Percentiles rank a stretch among this genome's conserved stretches.
phyloP scores from a whole-genome alignment of 2,113 vertebrate genomes.

The Pangasianodon gigas region DNA sequence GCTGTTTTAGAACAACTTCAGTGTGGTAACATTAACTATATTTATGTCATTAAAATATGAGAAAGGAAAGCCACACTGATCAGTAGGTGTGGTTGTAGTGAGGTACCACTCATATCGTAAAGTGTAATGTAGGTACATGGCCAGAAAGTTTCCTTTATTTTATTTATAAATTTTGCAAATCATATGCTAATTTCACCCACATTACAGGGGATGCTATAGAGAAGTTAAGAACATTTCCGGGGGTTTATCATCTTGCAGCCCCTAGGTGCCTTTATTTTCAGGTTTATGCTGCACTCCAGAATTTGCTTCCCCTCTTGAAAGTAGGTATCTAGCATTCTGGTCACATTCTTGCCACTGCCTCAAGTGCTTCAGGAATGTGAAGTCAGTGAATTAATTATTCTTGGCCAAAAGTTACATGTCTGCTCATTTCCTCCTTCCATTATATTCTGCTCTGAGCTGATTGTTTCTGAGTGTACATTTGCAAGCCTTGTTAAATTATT shows the following conservation, averaged over 20 bases:
- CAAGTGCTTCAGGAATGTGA: not conserved
- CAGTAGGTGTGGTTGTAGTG: not conserved
- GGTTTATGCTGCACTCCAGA: not conserved
- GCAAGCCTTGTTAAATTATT: slow-evolving; percentile 49
- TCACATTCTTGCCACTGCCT: not conserved
- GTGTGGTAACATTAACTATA: too few species aligned
- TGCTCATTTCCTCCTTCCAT: not conserved
- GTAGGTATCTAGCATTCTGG: not conserved
- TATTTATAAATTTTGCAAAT: not conserved
- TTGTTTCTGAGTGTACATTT: slow-evolving; percentile 45
- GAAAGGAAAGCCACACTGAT: not conserved
- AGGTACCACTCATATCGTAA: not conserved
- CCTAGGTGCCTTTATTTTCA: not conserved
- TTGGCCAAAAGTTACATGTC: not conserved
- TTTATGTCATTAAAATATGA: not conserved
- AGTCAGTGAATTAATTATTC: not conserved
- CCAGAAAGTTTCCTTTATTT: not conserved
- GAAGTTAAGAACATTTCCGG: not conserved
- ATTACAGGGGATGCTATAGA: too few species aligned
- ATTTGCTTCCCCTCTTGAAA: not conserved
- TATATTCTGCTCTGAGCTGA: slow-evolving; percentile 4
- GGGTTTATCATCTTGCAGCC: not conserved
- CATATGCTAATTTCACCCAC: not conserved
- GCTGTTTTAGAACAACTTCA: not conserved
- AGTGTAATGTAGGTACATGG: not conserved